These are phyloP conservation scores for Meloe dianella DNA, from an alignment of 2,888 invertebrate genomes.

Conservation along the genomic window DNA sequence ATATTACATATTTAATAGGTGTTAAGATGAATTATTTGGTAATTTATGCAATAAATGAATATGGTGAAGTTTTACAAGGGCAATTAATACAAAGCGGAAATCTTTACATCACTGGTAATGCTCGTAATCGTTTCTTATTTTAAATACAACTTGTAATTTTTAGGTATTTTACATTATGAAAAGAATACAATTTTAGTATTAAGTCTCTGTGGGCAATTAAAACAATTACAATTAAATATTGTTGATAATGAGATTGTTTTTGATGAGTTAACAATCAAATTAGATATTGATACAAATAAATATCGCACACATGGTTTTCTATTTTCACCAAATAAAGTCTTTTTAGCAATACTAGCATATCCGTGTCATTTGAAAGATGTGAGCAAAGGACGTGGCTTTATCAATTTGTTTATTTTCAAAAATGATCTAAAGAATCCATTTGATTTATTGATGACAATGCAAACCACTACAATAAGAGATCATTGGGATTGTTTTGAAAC, in stretches of 20 bases:
- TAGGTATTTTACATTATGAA: constrained; percentile 47
- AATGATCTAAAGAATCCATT: constrained; percentile 47
- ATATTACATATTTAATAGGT: constrained; percentile 44
- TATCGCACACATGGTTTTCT: constrained; percentile 49
- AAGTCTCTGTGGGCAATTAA: constrained; percentile 46
- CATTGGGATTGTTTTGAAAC: constrained; percentile 56
- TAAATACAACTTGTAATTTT: constrained; percentile 27
- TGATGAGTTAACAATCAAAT: constrained; percentile 42
- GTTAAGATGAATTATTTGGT: constrained; percentile 48
- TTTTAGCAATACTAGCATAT: constrained; percentile 45
- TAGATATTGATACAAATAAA: constrained; percentile 49
- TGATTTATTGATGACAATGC: constrained; percentile 46
- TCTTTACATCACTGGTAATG: constrained; percentile 49
- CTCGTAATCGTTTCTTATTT: background rate
- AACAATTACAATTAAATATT: constrained; percentile 46
- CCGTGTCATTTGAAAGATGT: constrained; percentile 46
- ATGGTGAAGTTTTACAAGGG: constrained; percentile 46
- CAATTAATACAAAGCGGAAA: constrained; percentile 44
- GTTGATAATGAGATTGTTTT: constrained; percentile 45
- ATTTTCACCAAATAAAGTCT: constrained; percentile 48
- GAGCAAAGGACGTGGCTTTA: constrained; percentile 39
- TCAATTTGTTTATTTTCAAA: constrained; percentile 47
- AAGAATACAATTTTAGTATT: constrained; percentile 46
- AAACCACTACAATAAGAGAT: constrained; percentile 42
- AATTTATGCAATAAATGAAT: constrained; percentile 44